Percentiles rank a stretch among this genome's conserved stretches.
These are phyloP conservation scores for Phainopepla nitens DNA, from an alignment of 2,113 vertebrate species.

Conservation along the genomic window DNA sequence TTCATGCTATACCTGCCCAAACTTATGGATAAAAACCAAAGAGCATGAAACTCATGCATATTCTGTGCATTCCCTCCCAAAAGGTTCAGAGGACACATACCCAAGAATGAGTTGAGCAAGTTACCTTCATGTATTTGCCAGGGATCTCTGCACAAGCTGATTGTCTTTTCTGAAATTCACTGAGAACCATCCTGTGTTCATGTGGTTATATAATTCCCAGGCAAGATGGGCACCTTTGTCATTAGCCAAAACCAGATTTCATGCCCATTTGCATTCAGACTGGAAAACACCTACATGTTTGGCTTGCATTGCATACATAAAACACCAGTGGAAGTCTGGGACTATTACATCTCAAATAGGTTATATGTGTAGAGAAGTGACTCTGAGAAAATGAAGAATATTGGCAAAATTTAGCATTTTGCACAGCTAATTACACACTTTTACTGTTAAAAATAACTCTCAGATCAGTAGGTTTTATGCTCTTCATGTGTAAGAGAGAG, in stretches of 20 bases:
- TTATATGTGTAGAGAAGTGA: neutral
- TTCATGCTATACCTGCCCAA: neutral
- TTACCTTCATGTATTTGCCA: neutral
- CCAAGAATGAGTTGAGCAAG: neutral
- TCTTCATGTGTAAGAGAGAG: neutral
- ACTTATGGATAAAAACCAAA: accelerated
- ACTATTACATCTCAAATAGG: neutral
- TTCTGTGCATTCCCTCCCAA: neutral
- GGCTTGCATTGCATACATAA: neutral
- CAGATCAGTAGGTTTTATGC: neutral
- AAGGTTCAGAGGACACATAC: neutral
- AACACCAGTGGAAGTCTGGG: neutral
- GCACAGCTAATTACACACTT: neutral
- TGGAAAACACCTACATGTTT: neutral
- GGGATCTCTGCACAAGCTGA: neutral
- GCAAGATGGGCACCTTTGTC: neutral
- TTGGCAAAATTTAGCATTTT: neutral
- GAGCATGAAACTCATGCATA: neutral
- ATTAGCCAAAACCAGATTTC: neutral
- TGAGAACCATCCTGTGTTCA: neutral
- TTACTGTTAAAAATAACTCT: neutral
- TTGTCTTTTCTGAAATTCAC: neutral
- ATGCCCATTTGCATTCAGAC: neutral
- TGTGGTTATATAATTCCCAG: neutral
- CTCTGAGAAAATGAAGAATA: neutral